Evolutionary conservation across 2,113 vertebrate genomes (phyloP).

Genomic region (Neomonachus schauinslandi): DNA sequence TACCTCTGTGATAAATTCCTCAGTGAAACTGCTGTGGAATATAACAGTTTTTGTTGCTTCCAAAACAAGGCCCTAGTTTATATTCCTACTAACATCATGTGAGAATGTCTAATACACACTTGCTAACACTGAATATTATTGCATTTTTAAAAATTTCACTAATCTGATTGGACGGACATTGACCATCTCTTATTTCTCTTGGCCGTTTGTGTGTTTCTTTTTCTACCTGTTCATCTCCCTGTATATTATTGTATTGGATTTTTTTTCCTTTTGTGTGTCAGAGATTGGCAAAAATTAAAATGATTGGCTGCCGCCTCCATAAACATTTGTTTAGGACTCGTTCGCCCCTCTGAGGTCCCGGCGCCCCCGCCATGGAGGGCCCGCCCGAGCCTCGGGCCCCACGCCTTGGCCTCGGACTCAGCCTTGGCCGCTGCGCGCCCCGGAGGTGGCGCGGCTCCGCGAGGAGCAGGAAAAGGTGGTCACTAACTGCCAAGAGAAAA

Average conservation of each 20-base stretch:
- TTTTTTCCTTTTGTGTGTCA: not conserved
- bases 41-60: not conserved
- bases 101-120: not conserved
- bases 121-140: not conserved
- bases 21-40: not conserved
- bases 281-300: not conserved
- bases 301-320: slow-evolving; percentile 85
- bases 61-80: not conserved
- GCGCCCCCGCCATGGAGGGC: slow-evolving; percentile 69
- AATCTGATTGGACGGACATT: not conserved
- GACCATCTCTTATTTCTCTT: not conserved
- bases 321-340: slow-evolving; percentile 97
- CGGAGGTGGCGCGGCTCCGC: slow-evolving; percentile 88
- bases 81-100: not conserved
- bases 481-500: too few relatives aligned
- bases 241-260: not conserved
- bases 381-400: not conserved
- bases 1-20: not conserved
- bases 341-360: slow-evolving; percentile 80
- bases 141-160: not conserved
- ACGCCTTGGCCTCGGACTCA: not conserved
- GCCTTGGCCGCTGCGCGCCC: not conserved
- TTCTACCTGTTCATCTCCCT: not conserved
- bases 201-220: not conserved
- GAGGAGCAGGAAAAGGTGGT: slow-evolving; percentile 92